Evolutionary conservation across 2,113 vertebrate genomes (phyloP).

Genomic region (Desmodus rotundus): DNA sequence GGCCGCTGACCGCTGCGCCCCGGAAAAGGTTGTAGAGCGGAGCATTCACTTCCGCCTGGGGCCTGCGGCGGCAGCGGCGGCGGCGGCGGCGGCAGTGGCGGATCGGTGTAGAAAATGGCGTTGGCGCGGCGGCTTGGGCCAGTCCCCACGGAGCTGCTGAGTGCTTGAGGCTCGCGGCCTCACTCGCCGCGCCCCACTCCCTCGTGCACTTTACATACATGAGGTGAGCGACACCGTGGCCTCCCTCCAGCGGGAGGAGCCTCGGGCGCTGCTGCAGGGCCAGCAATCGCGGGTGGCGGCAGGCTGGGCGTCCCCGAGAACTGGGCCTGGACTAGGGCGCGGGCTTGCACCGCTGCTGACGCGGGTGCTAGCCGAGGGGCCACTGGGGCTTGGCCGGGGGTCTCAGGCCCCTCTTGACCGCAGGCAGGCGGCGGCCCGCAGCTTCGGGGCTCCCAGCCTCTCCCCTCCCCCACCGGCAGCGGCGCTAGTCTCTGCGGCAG

Average conservation of each 20-base stretch:
- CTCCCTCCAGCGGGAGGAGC: not conserved
- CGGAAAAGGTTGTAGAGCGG: slow-evolving; percentile 49
- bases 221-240: slow-evolving; percentile 81
- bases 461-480: slow-evolving; percentile 6
- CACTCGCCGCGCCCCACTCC: slow-evolving; percentile 79
- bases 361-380: not conserved
- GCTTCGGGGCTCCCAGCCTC: not conserved
- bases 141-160: slow-evolving; percentile 87
- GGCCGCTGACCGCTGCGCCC: slow-evolving; percentile 51
- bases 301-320: not conserved
- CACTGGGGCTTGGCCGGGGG: not conserved
- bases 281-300: not conserved
- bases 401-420: not conserved
- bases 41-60: slow-evolving; percentile 76
- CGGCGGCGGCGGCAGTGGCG: slow-evolving; percentile 67
- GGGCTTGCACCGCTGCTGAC: not conserved
- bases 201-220: slow-evolving; percentile 92
- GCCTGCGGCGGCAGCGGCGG: slow-evolving; percentile 69
- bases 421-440: not conserved
- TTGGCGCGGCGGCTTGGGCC: slow-evolving; percentile 86
- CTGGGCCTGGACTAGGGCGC: not conserved
- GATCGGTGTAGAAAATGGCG: slow-evolving; percentile 91
- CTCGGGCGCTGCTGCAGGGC: slow-evolving; percentile 50
- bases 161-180: slow-evolving; percentile 84
- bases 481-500: slow-evolving; percentile 47